Conservation (phyloP, 2,113 vertebrate genomes). For the Gymnarchus niloticus region DNA sequence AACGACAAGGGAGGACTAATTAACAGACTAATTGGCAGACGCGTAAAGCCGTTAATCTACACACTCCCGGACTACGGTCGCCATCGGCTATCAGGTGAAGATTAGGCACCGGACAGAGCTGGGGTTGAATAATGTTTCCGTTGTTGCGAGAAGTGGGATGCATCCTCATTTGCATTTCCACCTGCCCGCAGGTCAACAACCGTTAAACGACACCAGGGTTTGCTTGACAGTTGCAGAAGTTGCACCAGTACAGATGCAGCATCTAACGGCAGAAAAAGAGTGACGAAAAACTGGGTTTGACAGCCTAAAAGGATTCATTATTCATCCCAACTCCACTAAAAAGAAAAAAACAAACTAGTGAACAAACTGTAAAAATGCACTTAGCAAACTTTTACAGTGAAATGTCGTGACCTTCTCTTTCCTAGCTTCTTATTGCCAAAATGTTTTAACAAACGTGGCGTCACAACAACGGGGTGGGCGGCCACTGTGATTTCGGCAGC, state of each 20-base stretch:
- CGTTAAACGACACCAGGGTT: background rate
- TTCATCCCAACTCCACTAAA: background rate
- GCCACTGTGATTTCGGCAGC: background rate
- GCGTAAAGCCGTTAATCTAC: background rate
- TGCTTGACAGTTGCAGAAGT: slow-evolving; percentile 1
- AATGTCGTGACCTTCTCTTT: background rate
- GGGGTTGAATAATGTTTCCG: slow-evolving; percentile 18
- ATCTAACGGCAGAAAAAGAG: background rate
- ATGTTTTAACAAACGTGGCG: background rate
- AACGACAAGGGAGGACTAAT: background rate
- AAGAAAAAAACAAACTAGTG: background rate
- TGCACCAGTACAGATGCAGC: background rate
- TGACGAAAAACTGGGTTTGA: background rate
- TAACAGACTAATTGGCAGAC: background rate
- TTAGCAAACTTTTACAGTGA: background rate
- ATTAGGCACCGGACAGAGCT: background rate
- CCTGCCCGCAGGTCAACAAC: slow-evolving; percentile 17
- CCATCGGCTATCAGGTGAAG: background rate
- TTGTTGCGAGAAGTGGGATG: slow-evolving; percentile 9
- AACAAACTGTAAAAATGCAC: background rate
- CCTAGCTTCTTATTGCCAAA: background rate
- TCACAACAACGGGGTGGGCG: background rate
- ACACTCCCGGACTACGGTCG: background rate
- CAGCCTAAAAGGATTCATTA: background rate
- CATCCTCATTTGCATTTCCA: slow-evolving; percentile 23